Base-by-base conservation (phyloP, 2,113 vertebrate genomes). In the Lagopus muta region DNA sequence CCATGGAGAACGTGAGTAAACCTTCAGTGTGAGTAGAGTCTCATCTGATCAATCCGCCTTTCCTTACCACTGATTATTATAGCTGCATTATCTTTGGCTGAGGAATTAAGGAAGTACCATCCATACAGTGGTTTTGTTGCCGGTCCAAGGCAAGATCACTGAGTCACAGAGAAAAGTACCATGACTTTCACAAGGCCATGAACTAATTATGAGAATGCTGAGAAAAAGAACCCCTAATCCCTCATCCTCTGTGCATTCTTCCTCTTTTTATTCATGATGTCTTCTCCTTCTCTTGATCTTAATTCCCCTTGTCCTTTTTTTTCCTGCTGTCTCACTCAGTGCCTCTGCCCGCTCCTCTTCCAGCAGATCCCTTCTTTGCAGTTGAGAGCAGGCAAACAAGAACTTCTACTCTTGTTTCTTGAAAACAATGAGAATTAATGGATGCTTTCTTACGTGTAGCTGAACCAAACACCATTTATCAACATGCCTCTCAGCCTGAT, bases 111-210 rank as follows among this genome's bases (percentile, higher is more conserved):
- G 8, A 60, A 18, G 4, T 27, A 69, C 79, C 17, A 19, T 34
- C n/a, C 27, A 60, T 1, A 0, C 60, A 62, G 40, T 64, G 19
- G 55, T 93, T 90, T 52, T 90, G 40, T 79, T 92, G 91, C 43
- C 82, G 21, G 95, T 95, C 95, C 91, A 88, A 92, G 60, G 28
- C 20, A 77, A 87, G 72, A 85, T 78, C 80, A 76, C 52, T 76
- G 96, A 93, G 62, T 85, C 71, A 75, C 74, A 90, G 36, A 81
- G 48, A 70, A 62, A 91, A 85, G 47, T 48, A 74, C 69, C 58
- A 50, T 60, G 76, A 71, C 58, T 81, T 75, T 85, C 70, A 82
- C 65, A 86, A 62, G 77, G 80, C 85, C 82, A 76, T 55, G 38
- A 19, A 62, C 20, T 38, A 88, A 88, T 47, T 72, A 50, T 65